Base-by-base conservation (phyloP, 2,797 vertebrate genomes). In the Meda fulgida region DNA sequence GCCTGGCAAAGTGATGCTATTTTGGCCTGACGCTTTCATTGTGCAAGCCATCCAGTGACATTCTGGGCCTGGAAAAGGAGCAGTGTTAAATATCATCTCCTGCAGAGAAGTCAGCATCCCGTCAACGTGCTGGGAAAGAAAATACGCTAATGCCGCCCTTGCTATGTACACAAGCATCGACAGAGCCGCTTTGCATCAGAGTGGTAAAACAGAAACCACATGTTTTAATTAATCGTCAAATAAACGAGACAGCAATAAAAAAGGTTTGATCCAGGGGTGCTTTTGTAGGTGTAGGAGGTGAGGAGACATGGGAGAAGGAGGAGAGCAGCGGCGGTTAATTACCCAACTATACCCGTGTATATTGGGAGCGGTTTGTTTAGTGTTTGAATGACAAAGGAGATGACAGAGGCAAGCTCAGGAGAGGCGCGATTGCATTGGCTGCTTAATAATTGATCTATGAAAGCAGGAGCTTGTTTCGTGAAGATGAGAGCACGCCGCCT, bases 41-140 rank as follows among this genome's bases (percentile, higher is more conserved):
- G 89, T 89, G 90, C 91, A 92, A 89, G 91, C 91, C 93, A 94
- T 91, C 91, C 90, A 92, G 87, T 93, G 93, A 93, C 93, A 94
- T 93, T 93, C 91, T 65, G 29, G 84, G 80, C 87, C 92, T 90
- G 87, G 1, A 84, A 91, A 90, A 91, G 89, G 58, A 51, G 85
- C 84, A 60, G 87, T 86, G 91, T 90, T 94, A 94, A 94, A 94
- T 93, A 93, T 90, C 92, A 93, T 82, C 91, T 93, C 91, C 88
- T 88, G 60, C 85, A 92, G 91, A 86, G 82, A 21, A 53, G 77
- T 40, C 63, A 29, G 73, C 65, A 40, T 4, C 76, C 23, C 5
- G 21, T 60, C n/a, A 63, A 53, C 6, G 13, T 19, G 55, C 19
- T 8, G 43, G n/a, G 80, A 63, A 71, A 84, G 73, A 60, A 66